Evolutionary conservation across 2,797 vertebrate species (phyloP).

Genomic region (Liparis tanakae): DNA sequence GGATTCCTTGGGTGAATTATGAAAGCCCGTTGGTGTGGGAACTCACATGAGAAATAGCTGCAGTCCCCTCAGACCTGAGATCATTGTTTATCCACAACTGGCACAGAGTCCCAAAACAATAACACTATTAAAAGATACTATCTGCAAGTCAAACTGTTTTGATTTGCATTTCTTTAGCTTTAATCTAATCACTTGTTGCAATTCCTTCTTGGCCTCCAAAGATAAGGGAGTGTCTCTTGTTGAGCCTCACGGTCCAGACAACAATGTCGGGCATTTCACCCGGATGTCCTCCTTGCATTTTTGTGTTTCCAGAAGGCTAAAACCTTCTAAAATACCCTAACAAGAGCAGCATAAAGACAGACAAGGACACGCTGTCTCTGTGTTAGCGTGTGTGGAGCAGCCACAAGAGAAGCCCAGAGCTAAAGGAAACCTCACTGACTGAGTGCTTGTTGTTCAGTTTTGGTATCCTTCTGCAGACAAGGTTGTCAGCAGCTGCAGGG

Average conservation of each 20-base stretch:
- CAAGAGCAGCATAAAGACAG: neutral
- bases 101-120: constrained; percentile 40
- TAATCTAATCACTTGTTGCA: constrained; percentile 17
- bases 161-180: constrained; percentile 40
- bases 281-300: constrained; percentile 24
- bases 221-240: constrained; percentile 18
- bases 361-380: neutral
- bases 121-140: constrained; percentile 42
- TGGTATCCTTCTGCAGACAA: constrained; percentile 17
- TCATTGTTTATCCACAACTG: constrained; percentile 12
- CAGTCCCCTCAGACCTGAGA: neutral
- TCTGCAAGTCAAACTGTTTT: constrained; percentile 35
- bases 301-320: constrained; percentile 31
- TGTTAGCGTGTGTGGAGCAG: constrained; percentile 5
- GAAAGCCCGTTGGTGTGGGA: neutral
- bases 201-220: constrained; percentile 58
- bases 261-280: constrained; percentile 33
- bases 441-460: neutral
- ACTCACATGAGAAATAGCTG: constrained; percentile 8
- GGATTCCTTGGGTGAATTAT: neutral
- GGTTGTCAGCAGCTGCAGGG: constrained; percentile 27
- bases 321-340: neutral
- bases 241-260: constrained; percentile 5
- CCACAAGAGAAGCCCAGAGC: neutral
- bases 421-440: constrained; percentile 3